A percentile compares a stretch with the other conserved stretches of the same genome.
Conservation (phyloP, 2,888 invertebrate genomes). For the Agrotis ipsilon region DNA sequence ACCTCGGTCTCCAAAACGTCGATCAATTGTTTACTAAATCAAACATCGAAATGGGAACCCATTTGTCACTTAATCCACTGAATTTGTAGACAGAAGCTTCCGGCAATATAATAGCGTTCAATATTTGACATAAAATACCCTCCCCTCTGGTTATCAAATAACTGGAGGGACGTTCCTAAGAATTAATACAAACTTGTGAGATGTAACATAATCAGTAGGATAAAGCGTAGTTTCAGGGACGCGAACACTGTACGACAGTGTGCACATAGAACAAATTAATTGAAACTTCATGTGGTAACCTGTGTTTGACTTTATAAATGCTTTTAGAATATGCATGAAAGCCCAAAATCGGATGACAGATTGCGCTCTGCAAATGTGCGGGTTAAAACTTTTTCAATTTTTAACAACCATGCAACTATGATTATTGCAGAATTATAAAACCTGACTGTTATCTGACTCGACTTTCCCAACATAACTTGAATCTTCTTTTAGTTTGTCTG, state of each 20-base stretch:
- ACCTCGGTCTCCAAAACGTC: slow-evolving; percentile 32
- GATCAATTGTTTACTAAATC: slow-evolving; percentile 53
- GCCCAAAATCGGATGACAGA: not conserved
- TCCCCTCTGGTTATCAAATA: slow-evolving; percentile 34
- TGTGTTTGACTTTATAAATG: slow-evolving; percentile 9
- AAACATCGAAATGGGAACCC: slow-evolving; percentile 39
- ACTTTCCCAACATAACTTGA: too few species aligned
- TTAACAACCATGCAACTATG: not conserved
- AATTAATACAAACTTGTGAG: slow-evolving; percentile 15
- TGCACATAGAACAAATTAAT: slow-evolving; percentile 13
- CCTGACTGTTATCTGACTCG: too few species aligned
- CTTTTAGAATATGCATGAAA: slow-evolving; percentile 25
- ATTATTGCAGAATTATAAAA: not conserved
- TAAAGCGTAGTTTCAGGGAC: not conserved
- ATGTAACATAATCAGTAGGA: slow-evolving; percentile 10
- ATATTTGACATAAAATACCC: slow-evolving; percentile 48
- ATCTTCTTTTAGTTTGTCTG: too few species aligned
- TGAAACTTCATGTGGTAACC: slow-evolving; percentile 17
- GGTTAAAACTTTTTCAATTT: not conserved
- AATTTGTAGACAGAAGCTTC: slow-evolving; percentile 38
- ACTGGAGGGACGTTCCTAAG: slow-evolving; percentile 2
- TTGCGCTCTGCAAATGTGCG: not conserved
- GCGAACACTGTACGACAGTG: not conserved
- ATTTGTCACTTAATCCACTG: slow-evolving; percentile 47
- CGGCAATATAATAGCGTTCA: slow-evolving; percentile 30